Percentiles rank a stretch among this genome's conserved stretches.
Evolutionary conservation across 2,113 vertebrate species (phyloP).

Genomic region (Entelurus aequoreus): DNA sequence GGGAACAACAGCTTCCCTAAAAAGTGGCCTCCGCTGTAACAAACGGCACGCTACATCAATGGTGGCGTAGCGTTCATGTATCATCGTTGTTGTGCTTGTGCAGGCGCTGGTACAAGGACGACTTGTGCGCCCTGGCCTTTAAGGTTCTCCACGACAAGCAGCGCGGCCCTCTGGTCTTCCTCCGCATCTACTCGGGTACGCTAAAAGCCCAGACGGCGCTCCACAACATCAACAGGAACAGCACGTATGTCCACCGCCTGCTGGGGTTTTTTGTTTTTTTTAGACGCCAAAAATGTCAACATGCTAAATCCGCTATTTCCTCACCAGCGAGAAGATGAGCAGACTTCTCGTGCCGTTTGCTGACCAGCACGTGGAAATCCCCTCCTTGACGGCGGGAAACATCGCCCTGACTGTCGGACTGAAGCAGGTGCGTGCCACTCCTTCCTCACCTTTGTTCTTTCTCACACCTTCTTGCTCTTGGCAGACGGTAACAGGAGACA

Average conservation of each 20-base stretch:
- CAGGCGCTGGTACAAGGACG: conserved; percentile 87
- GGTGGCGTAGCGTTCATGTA: no score
- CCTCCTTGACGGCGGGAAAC: conserved; percentile 86
- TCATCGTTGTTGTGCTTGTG: conserved; percentile 10
- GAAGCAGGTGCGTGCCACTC: conserved; percentile 76
- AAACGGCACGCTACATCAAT: no score
- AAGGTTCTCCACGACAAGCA: conserved; percentile 96
- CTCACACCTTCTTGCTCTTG: not conserved
- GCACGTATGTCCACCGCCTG: conserved; percentile 74
- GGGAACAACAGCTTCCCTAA: no score
- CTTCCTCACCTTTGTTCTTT: no score
- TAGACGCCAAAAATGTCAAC: no score
- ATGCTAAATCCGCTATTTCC: not conserved
- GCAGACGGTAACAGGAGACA: conserved; percentile 93
- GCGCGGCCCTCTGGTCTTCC: conserved; percentile 89
- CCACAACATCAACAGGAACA: conserved; percentile 89
- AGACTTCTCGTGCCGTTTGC: conserved; percentile 92
- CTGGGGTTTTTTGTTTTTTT: not conserved
- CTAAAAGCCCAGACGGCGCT: conserved; percentile 85
- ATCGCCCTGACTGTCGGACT: conserved; percentile 92
- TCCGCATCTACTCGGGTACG: conserved; percentile 89
- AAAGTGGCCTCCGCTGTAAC: no score
- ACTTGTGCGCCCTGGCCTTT: conserved; percentile 91
- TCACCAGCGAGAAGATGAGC: conserved; percentile 88
- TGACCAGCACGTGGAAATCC: conserved; percentile 91